Evolutionary conservation across 2,888 invertebrate species (phyloP).

Genomic region (Eucera pruinosa): DNA sequence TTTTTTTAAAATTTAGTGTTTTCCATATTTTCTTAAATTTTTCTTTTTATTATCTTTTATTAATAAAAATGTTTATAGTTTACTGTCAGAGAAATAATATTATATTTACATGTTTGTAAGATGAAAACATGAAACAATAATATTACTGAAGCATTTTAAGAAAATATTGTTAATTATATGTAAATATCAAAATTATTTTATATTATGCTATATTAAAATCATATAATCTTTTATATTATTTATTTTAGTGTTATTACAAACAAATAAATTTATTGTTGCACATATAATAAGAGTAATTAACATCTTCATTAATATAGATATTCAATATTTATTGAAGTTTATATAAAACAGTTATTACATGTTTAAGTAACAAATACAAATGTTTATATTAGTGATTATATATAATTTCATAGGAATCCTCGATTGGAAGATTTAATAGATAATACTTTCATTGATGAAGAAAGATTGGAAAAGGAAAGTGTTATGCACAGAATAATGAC

Average conservation of each 20-base stretch:
- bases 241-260: too few species aligned
- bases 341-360: neutral
- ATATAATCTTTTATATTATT: too few species aligned
- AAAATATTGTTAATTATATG: too few species aligned
- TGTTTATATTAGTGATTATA: neutral
- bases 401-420: constrained; percentile 70
- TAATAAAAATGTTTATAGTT: too few species aligned
- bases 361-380: neutral
- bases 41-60: too few species aligned
- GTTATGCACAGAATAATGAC: constrained; percentile 74
- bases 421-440: constrained; percentile 78
- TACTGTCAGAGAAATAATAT: neutral
- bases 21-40: too few species aligned
- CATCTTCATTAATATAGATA: neutral
- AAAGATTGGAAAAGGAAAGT: constrained; percentile 75
- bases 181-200: too few species aligned
- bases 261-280: too few species aligned
- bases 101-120: neutral
- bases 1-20: neutral
- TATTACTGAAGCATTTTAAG: too few species aligned
- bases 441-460: constrained; percentile 71
- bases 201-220: too few species aligned
- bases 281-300: too few species aligned
- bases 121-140: too few species aligned
- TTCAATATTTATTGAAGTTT: neutral